phyloP scores from a whole-genome alignment of 2,113 vertebrate species.

The Dasyurus viverrinus region DNA sequence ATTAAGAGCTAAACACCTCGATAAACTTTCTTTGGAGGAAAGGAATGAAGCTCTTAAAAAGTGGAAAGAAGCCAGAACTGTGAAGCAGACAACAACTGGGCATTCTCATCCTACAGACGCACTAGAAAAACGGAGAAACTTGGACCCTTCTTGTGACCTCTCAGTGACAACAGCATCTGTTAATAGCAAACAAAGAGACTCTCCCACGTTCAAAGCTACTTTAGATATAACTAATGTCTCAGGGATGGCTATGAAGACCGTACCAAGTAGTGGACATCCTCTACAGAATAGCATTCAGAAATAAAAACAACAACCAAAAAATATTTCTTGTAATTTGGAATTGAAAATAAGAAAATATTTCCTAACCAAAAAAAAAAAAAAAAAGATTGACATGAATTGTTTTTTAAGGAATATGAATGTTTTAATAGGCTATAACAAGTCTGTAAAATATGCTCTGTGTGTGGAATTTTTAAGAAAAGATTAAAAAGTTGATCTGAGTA shows the following conservation, averaged over 20 bases:
- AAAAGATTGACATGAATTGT: background rate
- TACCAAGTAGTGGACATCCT: background rate
- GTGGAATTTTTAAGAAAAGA: slow-evolving; percentile 18
- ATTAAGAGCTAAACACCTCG: slow-evolving; percentile 81
- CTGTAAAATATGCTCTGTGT: background rate
- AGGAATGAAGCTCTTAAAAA: slow-evolving; percentile 74
- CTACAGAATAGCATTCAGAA: background rate
- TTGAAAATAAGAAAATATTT: slow-evolving; percentile 8
- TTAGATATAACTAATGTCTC: slow-evolving; percentile 2
- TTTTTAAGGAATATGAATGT: background rate
- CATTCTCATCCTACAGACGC: slow-evolving; percentile 7
- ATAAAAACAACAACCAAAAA: background rate
- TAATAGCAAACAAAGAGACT: background rate
- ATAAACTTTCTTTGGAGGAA: slow-evolving; percentile 69
- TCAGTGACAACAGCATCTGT: slow-evolving; percentile 32
- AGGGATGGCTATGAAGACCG: background rate
- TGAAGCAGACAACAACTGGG: background rate
- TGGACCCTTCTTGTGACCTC: slow-evolving; percentile 9
- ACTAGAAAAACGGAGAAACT: background rate
- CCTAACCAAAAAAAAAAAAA: background rate
- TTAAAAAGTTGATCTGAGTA: slow-evolving; percentile 7
- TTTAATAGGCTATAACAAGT: background rate
- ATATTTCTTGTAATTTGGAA: background rate
- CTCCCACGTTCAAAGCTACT: slow-evolving; percentile 19
- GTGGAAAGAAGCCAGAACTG: slow-evolving; percentile 73